Evolutionary conservation across 2,888 invertebrate genomes (phyloP).

Genomic region (Brachyopa scutellaris): DNA sequence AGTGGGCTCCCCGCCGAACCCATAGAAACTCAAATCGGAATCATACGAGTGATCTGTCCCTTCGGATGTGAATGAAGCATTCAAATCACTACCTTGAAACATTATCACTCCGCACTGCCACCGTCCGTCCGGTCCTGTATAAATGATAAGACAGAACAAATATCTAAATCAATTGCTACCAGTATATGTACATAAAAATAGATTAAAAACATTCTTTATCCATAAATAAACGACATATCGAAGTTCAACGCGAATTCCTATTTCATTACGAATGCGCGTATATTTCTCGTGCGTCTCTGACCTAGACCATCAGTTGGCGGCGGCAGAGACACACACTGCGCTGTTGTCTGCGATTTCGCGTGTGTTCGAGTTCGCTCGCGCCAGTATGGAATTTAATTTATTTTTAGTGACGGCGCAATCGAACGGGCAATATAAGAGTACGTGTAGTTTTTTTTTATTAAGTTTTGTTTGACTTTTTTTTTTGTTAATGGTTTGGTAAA

Average conservation of each 20-base stretch:
- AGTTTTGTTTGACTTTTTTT: conserved; percentile 8
- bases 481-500: background rate
- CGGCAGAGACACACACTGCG: conserved; percentile 15
- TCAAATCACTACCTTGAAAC: conserved; percentile 73
- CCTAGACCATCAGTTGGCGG: conserved; percentile 66
- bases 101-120: conserved; percentile 33
- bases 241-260: conserved; percentile 49
- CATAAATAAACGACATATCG: conserved; percentile 40
- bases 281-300: conserved; percentile 55
- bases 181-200: conserved; percentile 22
- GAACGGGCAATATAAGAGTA: background rate
- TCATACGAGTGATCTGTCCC: conserved; percentile 73
- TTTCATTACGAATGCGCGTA: conserved; percentile 46
- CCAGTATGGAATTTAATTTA: conserved; percentile 64
- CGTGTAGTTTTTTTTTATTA: background rate
- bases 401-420: conserved; percentile 59
- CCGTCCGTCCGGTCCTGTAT: too few relatives aligned
- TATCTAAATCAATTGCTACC: conserved; percentile 8
- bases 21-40: conserved; percentile 73
- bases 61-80: conserved; percentile 73
- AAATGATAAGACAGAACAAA: conserved; percentile 18
- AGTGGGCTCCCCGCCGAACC: conserved; percentile 73
- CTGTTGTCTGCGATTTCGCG: conserved; percentile 44
- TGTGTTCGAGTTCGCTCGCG: conserved; percentile 42
- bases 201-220: conserved; percentile 30